phyloP scores from a whole-genome alignment of 2,113 vertebrate species.

The Terrapene triunguis region DNA sequence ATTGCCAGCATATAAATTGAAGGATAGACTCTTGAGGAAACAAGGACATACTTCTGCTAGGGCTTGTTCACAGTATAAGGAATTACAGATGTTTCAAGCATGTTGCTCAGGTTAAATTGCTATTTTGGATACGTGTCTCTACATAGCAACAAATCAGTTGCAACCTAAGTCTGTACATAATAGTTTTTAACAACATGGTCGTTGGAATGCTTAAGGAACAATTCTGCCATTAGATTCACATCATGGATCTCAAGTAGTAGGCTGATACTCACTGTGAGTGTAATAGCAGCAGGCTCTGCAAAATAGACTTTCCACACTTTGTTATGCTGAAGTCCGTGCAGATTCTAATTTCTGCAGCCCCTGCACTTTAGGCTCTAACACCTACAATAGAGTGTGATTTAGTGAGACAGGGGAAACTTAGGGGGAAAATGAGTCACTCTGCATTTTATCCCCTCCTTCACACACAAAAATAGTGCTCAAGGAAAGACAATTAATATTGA shows the following conservation, averaged over 20 bases:
- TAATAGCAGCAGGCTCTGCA: not conserved
- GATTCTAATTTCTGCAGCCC: not conserved
- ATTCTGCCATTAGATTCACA: not conserved
- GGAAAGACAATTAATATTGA: not conserved
- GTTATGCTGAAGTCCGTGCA: not conserved
- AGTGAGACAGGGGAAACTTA: not conserved
- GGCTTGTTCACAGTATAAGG: not conserved
- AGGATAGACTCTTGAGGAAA: not conserved
- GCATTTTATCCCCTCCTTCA: not conserved
- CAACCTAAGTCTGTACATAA: not conserved
- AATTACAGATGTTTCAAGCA: not conserved
- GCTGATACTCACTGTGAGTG: not conserved
- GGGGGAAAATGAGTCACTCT: not conserved
- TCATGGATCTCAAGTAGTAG: not conserved
- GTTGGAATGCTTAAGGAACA: accelerated
- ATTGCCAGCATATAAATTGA: not conserved
- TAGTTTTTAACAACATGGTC: not conserved
- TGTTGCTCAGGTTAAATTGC: not conserved
- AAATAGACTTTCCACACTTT: not conserved
- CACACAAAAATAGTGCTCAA: not conserved
- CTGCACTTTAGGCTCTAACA: not conserved
- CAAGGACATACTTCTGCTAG: not conserved
- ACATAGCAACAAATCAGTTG: not conserved
- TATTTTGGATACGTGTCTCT: not conserved
- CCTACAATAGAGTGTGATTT: not conserved